Evolutionary conservation across 2,113 vertebrate genomes (phyloP), one percentile per base, ranked within the genome.

Genomic region (Anoura caudifer): DNA sequence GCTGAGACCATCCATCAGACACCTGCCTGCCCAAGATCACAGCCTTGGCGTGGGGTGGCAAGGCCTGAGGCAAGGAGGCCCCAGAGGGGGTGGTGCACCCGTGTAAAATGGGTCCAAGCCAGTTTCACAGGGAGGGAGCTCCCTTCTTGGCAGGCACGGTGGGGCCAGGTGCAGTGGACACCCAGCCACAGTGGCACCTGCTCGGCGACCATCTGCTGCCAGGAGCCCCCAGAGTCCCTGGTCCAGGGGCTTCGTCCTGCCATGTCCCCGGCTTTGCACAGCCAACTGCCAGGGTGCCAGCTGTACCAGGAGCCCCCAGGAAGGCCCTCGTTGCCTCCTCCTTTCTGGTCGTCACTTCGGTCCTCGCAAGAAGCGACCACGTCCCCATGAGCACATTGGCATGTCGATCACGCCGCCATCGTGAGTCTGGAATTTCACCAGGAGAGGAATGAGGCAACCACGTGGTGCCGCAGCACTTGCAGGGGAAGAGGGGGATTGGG

Each of bases 401-500:
- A 93, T 97, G 97, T 95, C 91, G 98, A 97, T 98, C 97, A 61
- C 26, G 43, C 77, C 86, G 82, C 93, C 97, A 93, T 98, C 98
- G 22, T 96, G 69, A 73, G n/a, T 96, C 89, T 69, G n/a, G 87
- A 36, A 95, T 91, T 12, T 24, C 59, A 22, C 19, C 52, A 5
- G 17, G 54, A 22, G 54, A 22, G 20, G 52, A 20, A 19, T 6
- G 52, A 0, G 50, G 19, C 52, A 17, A 5, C 2, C 17, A 17
- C 52, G 52, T 54, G 17, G 52, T 15, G 19, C 5, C 7, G 54
- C 19, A 7, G 54, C 54, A 7, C 54, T 56, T 8, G 56, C 8
- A 0, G 2, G 54, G 56, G 56, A 10, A 24, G 22, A 96, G 91
- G 91, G 96, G 95, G 96, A 97, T 97, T 95, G 24, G 95, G 97